Percentiles rank a stretch among this genome's conserved stretches.
phyloP scores from a whole-genome alignment of 2,888 invertebrate genomes.

The Omphaloscelis lunosa region DNA sequence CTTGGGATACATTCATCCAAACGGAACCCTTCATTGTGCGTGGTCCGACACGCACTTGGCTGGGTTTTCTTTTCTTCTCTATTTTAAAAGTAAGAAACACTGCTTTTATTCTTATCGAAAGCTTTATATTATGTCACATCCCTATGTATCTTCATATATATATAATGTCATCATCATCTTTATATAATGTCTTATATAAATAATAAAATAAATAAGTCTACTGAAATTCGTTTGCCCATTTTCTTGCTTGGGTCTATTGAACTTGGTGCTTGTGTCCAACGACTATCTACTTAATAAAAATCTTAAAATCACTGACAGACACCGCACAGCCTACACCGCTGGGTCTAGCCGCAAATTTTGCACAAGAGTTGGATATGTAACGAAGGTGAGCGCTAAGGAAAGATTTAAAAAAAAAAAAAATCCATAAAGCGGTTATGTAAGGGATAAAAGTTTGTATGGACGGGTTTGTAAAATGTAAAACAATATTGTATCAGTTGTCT shows the following conservation, averaged over 20 bases:
- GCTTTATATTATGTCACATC: neutral
- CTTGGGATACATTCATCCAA: no score
- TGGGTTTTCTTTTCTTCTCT: neutral
- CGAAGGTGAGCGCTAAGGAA: neutral
- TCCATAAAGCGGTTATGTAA: neutral
- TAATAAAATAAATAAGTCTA: neutral
- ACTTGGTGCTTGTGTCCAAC: neutral
- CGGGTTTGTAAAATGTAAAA: neutral
- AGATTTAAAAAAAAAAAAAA: no score
- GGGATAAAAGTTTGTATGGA: neutral
- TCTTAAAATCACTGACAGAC: no score
- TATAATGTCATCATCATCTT: no score
- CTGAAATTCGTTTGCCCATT: neutral
- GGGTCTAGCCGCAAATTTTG: neutral
- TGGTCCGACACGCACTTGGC: no score
- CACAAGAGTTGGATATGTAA: neutral
- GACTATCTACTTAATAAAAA: neutral
- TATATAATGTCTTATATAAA: no score
- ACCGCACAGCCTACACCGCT: neutral
- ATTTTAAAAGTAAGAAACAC: neutral
- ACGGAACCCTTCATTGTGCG: no score
- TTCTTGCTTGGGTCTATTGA: neutral
- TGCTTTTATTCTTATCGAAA: neutral
- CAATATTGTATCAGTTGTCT: neutral
- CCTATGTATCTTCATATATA: no score